These are phyloP conservation scores for Tautogolabrus adspersus DNA, from an alignment of 2,113 vertebrate genomes.

Conservation along the genomic window DNA sequence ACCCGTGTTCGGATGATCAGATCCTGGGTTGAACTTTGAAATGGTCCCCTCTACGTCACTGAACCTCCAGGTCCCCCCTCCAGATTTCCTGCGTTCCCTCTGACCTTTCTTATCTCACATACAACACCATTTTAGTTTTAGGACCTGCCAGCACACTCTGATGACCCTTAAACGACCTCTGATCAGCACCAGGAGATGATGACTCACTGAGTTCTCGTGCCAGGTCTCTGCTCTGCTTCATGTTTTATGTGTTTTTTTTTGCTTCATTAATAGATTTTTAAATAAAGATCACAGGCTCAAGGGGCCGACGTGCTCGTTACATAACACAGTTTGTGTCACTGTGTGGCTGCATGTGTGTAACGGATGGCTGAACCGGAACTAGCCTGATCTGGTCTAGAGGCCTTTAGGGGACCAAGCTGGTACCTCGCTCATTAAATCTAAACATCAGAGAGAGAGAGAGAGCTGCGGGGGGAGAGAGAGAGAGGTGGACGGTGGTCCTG, in stretches of 20 bases:
- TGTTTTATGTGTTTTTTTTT: not conserved
- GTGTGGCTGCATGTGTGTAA: constrained; percentile 28
- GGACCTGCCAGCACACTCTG: not conserved
- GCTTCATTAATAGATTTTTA: constrained; percentile 21
- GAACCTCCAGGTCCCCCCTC: not conserved
- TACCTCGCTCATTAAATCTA: constrained; percentile 25
- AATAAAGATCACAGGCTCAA: constrained; percentile 13
- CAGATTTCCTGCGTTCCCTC: not conserved
- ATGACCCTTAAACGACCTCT: constrained; percentile 9
- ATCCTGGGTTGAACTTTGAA: not conserved
- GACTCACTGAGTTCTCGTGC: not conserved
- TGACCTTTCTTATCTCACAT: not conserved
- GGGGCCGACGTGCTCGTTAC: constrained; percentile 28
- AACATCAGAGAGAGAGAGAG: constrained; percentile 5
- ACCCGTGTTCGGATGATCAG: not conserved
- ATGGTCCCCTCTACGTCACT: too few species aligned
- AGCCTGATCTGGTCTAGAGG: constrained; percentile 24
- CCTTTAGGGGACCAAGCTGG: constrained; percentile 37
- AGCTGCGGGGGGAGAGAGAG: not conserved
- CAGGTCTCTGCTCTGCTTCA: constrained; percentile 10
- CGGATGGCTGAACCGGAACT: constrained; percentile 29
- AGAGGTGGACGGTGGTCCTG: not conserved
- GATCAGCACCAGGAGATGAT: not conserved
- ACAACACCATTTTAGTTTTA: not conserved
- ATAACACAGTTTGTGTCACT: constrained; percentile 9